Evolutionary conservation across 2,888 invertebrate species (phyloP), one percentile per base, ranked within the genome.

Genomic region (Pycnomerus fuliginosus): DNA sequence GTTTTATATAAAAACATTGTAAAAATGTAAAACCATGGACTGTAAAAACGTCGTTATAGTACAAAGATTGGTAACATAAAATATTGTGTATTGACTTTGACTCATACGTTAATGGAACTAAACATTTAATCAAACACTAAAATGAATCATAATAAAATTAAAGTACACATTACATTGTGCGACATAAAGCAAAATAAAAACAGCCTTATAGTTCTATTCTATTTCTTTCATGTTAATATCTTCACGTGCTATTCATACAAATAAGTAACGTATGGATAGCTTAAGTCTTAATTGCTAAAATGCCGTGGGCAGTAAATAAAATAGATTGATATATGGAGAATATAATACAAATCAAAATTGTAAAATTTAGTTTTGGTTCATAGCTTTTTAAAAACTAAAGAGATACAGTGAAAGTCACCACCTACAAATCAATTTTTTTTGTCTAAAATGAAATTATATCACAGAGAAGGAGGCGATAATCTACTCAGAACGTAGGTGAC

Each of bases 391-490:
- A 44, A 28, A 40, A 38, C 16, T 50, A 35, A 45, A 36, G 23
- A 42, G 38, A 39, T 34, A 31, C 17, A n/a, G n/a, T 10, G 25
- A 16, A 42, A 43, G 28, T 31, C 52, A 48, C 55, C 51, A 48
- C 52, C 55, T 32, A 12, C 42, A 22, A 37, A 31, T 45, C 27
- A 51, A 41, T 31, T 42, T 41, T 36, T 32, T 42, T 37, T 33
- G 39, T 43, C 41, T 50, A 42, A 50, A 55, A 56, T 46, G 48
- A 52, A 50, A 46, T 51, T 45, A 50, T 56, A 56, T 56, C 56
- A 56, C 56, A 56, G 54, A 54, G 53, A 44, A 53, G 34, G 40
- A 50, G 46, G 48, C 25, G 47, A 49, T 39, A 47, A 45, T 8
- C 47, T 44, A 35, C 39, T 38, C 30, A 25, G 36, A 45, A 42